Evolutionary conservation across 92 coral and sea anemone species (phyloP).

Genomic region (Phymanthus crucifer): DNA sequence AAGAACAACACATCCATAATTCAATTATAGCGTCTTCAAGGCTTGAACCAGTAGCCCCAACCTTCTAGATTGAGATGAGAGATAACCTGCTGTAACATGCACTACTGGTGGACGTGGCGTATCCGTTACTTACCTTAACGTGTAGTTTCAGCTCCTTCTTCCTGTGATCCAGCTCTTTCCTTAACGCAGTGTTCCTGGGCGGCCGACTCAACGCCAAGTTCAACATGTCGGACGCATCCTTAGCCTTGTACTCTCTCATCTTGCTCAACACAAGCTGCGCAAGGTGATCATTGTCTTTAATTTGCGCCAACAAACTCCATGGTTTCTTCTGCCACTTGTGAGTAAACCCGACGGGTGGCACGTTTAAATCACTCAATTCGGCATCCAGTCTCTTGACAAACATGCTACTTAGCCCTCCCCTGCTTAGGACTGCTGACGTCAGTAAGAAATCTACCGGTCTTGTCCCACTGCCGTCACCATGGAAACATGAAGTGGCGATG

Average conservation of each 20-base stretch:
- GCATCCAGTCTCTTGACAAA: slow-evolving; percentile 51
- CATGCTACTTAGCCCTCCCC: slow-evolving; percentile 59
- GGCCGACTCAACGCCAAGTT: slow-evolving; percentile 78
- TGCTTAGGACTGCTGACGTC: slow-evolving; percentile 74
- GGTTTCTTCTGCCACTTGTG: slow-evolving; percentile 75
- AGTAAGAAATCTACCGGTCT: slow-evolving; percentile 75
- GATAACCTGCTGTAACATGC: too few relatives aligned
- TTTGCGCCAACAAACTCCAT: slow-evolving; percentile 74
- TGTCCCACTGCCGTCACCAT: slow-evolving; percentile 68
- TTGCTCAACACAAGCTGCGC: slow-evolving; percentile 74
- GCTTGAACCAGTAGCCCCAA: too few relatives aligned
- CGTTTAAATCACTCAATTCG: slow-evolving; percentile 40
- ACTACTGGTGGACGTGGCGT: background rate
- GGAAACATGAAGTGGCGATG: slow-evolving; percentile 64
- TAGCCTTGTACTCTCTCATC: slow-evolving; percentile 74
- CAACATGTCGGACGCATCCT: slow-evolving; percentile 68
- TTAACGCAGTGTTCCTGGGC: slow-evolving; percentile 58
- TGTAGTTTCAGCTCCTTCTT: slow-evolving; percentile 67
- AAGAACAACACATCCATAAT: too few relatives aligned
- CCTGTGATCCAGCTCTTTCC: slow-evolving; percentile 65
- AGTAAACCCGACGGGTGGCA: slow-evolving; percentile 66
- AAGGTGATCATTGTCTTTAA: slow-evolving; percentile 65
- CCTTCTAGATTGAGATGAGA: too few relatives aligned
- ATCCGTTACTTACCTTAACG: slow-evolving; percentile 52
- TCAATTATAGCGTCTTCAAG: too few relatives aligned